These are phyloP conservation scores for Isaurus tuberculatus DNA, from an alignment of 92 coral and sea anemone species.

Conservation along the genomic window DNA sequence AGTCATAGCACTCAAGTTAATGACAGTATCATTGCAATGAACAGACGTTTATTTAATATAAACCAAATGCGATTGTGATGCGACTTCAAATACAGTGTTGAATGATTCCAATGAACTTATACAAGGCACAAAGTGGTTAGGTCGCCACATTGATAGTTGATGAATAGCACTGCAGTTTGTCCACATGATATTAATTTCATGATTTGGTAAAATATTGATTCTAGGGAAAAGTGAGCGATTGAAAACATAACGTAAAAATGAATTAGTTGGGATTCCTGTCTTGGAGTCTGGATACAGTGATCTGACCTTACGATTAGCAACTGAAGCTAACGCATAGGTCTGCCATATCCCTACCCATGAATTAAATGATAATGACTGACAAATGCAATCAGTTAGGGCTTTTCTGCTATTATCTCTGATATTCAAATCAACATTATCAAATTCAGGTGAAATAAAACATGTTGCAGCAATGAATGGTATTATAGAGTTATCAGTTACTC, in stretches of 20 bases:
- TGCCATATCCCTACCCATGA: constrained; percentile 70
- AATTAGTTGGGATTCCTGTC: constrained; percentile 34
- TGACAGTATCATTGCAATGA: constrained; percentile 1
- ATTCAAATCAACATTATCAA: constrained; percentile 41
- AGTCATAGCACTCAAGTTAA: background rate
- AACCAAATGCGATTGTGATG: constrained; percentile 16
- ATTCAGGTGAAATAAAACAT: constrained; percentile 40
- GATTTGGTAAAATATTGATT: constrained; percentile 23
- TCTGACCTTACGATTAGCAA: constrained; percentile 51
- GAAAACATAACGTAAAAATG: constrained; percentile 56
- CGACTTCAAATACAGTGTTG: constrained; percentile 18
- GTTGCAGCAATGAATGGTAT: constrained; percentile 52
- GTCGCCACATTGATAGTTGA: constrained; percentile 23
- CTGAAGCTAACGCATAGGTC: constrained; percentile 59
- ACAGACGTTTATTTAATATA: background rate
- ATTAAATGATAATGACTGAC: constrained; percentile 35
- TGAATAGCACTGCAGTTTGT: constrained; percentile 17
- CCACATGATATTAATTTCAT: constrained; percentile 46
- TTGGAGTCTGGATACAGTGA: constrained; percentile 59
- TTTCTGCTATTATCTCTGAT: constrained; percentile 40
- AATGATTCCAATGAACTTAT: constrained; percentile 8
- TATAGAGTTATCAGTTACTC: constrained; percentile 40
- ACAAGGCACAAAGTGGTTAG: constrained; percentile 38
- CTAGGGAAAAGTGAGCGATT: constrained; percentile 52
- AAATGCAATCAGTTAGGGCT: constrained; percentile 32